Base-by-base conservation (phyloP, 2,113 vertebrate species). In the Anser cygnoides region DNA sequence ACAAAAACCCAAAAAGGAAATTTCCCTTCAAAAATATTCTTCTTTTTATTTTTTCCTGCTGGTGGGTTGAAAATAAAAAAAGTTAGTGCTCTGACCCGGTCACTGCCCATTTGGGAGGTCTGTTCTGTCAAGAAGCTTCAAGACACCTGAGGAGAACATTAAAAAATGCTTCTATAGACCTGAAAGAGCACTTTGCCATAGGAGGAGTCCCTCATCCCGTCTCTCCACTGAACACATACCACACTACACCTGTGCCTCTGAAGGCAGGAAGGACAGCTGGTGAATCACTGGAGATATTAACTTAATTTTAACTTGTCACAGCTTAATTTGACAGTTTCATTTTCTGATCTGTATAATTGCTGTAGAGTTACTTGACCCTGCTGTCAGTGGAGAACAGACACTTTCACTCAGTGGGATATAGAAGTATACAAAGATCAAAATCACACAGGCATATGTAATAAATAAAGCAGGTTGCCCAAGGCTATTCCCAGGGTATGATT, bases 1-100 rank as follows among this genome's bases (percentile, higher is more conserved):
- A 97, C 96, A 96, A 96, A 97, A 97, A 94, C 97, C 98, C 97
- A 98, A 98, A 98, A 98, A 98, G 98, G 98, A 98, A 98, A 98
- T 98, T 98, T 98, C 97, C 98, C 97, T 97, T 97, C 92, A 95
- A 93, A 96, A 97, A 95, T 82, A 96, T 91, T 94, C 91, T 35
- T 96, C 93, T 91, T 86, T 62, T 52, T 17, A 11, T 88, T 85
- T 97, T 96, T 93, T 93, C 83, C 63, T 95, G 65, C 62, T 92
- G 72, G 75, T 93, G 88, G 44, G 84, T 93, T 96, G 79, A 91
- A 95, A 96, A 95, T 89, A 95, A 94, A 94, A 94, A 49, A 91
- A 68, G 81, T 74, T 89, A 93, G 39, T n/a, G 41, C 82, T 84
- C 74, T 91, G 84, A 78, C 77, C 58, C 85, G 85, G 87, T 89